Conservation (phyloP, 2,888 invertebrate genomes). For the Cinara cedri region DNA sequence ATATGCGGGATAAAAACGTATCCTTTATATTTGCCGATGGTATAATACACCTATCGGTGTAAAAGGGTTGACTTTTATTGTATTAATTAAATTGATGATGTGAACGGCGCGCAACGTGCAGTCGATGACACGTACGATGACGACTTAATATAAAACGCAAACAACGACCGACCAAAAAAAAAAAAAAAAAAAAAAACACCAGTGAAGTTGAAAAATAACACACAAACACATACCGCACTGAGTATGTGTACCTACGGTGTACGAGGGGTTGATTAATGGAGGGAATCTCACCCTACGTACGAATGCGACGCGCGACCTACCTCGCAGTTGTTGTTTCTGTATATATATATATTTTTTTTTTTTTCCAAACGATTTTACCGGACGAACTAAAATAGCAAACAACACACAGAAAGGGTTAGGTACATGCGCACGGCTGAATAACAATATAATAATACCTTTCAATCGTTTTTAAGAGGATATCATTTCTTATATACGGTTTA, state of each 20-base stretch:
- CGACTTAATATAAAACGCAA: constrained; percentile 50
- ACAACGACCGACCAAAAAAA: constrained; percentile 9
- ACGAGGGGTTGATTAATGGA: constrained; percentile 43
- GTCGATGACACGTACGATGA: constrained; percentile 32
- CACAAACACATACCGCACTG: constrained; percentile 7
- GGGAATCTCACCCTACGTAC: constrained; percentile 7
- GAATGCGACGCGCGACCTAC: constrained; percentile 14
- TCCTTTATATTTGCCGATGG: no score
- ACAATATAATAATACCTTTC: not conserved
- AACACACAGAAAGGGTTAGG: not conserved
- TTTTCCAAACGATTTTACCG: constrained; percentile 1
- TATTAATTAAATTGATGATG: constrained; percentile 40
- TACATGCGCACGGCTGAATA: no score
- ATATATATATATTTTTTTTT: not conserved
- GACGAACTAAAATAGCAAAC: constrained; percentile 25
- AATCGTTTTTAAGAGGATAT: constrained; percentile 16
- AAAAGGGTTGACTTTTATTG: constrained; percentile 21
- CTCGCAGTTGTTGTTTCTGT: constrained; percentile 25
- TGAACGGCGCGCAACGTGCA: constrained; percentile 12
- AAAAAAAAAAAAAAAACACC: not conserved
- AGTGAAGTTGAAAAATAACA: constrained; percentile 35
- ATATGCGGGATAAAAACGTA: not conserved
- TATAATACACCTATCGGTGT: no score
- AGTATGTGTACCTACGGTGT: not conserved
- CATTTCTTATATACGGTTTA: not conserved